Evolutionary conservation across 2,113 vertebrate species (phyloP).

Genomic region (Corydoras maculifer): DNA sequence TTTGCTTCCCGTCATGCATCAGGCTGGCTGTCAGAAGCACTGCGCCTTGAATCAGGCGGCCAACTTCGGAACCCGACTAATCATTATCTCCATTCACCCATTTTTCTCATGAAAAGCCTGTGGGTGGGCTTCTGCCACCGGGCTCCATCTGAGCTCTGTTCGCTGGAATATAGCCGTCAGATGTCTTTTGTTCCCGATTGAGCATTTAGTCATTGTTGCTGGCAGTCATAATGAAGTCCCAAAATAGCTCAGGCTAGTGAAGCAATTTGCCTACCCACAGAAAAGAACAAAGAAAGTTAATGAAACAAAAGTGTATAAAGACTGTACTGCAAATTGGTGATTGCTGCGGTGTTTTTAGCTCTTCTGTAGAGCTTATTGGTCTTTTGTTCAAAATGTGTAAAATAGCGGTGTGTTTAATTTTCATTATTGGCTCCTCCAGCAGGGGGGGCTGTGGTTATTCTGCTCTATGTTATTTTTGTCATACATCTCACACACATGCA

Average conservation of each 20-base stretch:
- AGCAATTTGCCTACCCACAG: slow-evolving; percentile 13
- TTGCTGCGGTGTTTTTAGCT: slow-evolving; percentile 6
- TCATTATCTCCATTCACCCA: slow-evolving; percentile 29
- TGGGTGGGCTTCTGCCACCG: slow-evolving; percentile 34
- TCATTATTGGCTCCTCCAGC: slow-evolving; percentile 20
- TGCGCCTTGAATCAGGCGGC: background rate
- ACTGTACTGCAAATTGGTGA: background rate
- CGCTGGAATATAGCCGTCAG: slow-evolving; percentile 34
- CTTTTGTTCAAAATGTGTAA: background rate
- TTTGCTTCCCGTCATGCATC: slow-evolving; percentile 38
- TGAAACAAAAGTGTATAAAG: slow-evolving; percentile 16
- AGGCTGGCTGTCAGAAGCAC: slow-evolving; percentile 29
- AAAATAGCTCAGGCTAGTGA: slow-evolving; percentile 22
- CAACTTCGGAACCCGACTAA: slow-evolving; percentile 28
- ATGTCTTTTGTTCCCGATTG: slow-evolving; percentile 33
- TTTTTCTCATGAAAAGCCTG: slow-evolving; percentile 28
- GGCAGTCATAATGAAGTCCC: slow-evolving; percentile 14
- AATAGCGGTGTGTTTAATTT: background rate
- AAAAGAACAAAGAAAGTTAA: slow-evolving; percentile 32
- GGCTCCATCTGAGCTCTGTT: slow-evolving; percentile 22
- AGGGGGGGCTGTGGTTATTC: slow-evolving; percentile 42
- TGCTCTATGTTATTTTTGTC: background rate
- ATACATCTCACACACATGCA: background rate
- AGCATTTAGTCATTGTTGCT: slow-evolving; percentile 28
- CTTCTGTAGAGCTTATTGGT: slow-evolving; percentile 4